These are phyloP conservation scores for Metacarcinus magister DNA, from an alignment of 2,888 invertebrate genomes.

Conservation along the genomic window DNA sequence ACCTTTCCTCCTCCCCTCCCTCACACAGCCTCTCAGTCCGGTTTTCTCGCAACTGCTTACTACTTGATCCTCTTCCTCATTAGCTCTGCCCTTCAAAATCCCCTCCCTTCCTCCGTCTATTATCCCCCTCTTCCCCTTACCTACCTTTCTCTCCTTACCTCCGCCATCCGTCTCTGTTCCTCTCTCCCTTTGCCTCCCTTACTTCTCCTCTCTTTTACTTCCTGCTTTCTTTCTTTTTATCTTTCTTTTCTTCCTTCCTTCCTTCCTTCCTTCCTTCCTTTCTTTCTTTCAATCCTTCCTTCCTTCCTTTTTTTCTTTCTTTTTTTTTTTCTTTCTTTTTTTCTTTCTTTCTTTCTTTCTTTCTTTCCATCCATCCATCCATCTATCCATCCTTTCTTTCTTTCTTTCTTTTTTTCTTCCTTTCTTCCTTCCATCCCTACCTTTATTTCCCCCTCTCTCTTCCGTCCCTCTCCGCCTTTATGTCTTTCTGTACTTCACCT, in stretches of 20 bases:
- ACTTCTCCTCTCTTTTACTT: neutral
- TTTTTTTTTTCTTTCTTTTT: too few species aligned
- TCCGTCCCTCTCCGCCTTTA: too few species aligned
- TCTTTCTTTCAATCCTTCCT: too few species aligned
- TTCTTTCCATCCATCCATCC: neutral
- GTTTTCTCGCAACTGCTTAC: constrained; percentile 33
- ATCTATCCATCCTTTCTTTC: neutral
- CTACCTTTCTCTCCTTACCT: neutral
- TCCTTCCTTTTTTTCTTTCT: too few species aligned
- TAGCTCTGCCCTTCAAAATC: constrained; percentile 21
- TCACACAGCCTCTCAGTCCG: neutral
- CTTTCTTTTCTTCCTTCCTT: neutral
- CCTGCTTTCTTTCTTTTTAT: neutral
- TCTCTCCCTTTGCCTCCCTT: neutral
- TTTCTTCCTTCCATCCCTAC: too few species aligned
- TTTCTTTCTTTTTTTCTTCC: too few species aligned
- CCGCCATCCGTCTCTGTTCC: neutral
- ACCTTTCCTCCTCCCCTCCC: neutral
- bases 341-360: neutral
- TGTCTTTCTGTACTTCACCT: too few species aligned
- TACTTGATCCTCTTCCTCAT: constrained; percentile 28
- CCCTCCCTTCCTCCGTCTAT: neutral
- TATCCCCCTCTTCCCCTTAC: neutral
- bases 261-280: neutral
- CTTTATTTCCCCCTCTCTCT: too few species aligned